Percentiles rank a stretch among this genome's conserved stretches.
phyloP scores from a whole-genome alignment of 2,113 vertebrate species.

The Taxidea taxus region DNA sequence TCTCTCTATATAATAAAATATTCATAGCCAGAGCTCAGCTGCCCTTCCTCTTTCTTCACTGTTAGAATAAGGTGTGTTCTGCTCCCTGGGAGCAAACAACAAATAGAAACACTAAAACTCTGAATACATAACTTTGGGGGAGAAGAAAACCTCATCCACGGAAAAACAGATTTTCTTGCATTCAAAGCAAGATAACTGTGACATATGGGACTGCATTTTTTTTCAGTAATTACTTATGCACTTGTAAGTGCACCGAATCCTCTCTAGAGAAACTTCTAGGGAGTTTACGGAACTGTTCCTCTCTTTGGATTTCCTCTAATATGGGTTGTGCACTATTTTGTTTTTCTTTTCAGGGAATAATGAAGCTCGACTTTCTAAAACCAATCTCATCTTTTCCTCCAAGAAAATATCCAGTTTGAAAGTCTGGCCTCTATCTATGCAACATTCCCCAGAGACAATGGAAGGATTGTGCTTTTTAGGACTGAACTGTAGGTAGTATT shows the following conservation, averaged over 20 bases:
- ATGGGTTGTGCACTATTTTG: not conserved
- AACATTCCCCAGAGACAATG: not conserved
- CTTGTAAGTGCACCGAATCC: not conserved
- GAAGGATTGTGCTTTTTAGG: not conserved
- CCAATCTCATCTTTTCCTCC: not conserved
- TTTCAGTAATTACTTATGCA: slow-evolving; percentile 26
- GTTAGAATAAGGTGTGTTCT: not conserved
- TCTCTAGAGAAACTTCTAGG: not conserved
- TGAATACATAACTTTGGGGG: slow-evolving; percentile 29
- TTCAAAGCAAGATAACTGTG: slow-evolving; percentile 23
- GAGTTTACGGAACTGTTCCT: not conserved
- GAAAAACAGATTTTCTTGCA: slow-evolving; percentile 36
- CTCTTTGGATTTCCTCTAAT: slow-evolving; percentile 34
- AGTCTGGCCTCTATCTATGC: not conserved
- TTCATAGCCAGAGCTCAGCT: slow-evolving; percentile 29
- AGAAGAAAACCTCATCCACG: not conserved
- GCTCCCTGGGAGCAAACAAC: not conserved
- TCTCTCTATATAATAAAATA: slow-evolving; percentile 52
- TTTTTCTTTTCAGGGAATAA: slow-evolving; percentile 43
- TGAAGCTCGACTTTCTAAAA: not conserved
- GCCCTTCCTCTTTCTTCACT: not conserved
- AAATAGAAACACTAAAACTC: not conserved
- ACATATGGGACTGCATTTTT: not conserved
- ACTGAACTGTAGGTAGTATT: not conserved
- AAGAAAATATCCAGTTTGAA: not conserved